Percentiles rank a stretch among this genome's conserved stretches.
phyloP scores from a whole-genome alignment of 2,888 invertebrate species.

The Oscheius sp. region DNA sequence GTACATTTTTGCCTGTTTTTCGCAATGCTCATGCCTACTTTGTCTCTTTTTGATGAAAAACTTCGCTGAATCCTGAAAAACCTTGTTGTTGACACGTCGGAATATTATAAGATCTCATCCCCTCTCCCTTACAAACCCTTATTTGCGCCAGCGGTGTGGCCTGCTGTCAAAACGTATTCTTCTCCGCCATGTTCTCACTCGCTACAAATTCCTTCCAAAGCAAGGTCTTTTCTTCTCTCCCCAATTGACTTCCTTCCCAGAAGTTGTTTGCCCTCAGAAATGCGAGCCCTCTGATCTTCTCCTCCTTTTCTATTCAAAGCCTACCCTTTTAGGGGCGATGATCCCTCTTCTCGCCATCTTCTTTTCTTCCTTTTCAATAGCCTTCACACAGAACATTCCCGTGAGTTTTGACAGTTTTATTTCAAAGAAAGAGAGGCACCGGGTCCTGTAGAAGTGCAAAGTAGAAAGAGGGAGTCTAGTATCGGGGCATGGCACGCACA shows the following conservation, averaged over 20 bases:
- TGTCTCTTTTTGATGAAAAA: no score
- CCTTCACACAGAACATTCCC: conserved; percentile 4
- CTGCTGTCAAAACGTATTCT: conserved; percentile 29
- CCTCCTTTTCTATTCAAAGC: conserved; percentile 11
- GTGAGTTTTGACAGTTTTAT: conserved; percentile 3
- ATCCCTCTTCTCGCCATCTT: conserved; percentile 1
- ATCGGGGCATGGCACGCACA: conserved; percentile 70
- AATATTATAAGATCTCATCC: no score
- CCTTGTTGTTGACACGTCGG: no score
- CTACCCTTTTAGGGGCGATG: background rate
- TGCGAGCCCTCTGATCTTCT: background rate
- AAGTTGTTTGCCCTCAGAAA: conserved; percentile 1
- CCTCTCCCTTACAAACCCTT: no score
- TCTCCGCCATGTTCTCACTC: conserved; percentile 16
- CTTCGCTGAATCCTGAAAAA: no score
- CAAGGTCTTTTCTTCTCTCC: conserved; percentile 20
- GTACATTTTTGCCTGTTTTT: no score
- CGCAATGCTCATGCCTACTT: no score
- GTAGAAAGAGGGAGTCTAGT: conserved; percentile 22
- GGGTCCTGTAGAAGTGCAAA: conserved; percentile 9
- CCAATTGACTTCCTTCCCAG: conserved; percentile 8
- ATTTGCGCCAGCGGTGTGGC: background rate
- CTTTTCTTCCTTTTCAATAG: background rate
- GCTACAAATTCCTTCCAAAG: conserved; percentile 20
- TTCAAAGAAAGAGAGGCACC: conserved; percentile 5